A percentile compares a stretch with the other conserved stretches of the same genome.
Evolutionary conservation across 2,797 vertebrate species (phyloP).

Genomic region (Myiotriccus ornatus): DNA sequence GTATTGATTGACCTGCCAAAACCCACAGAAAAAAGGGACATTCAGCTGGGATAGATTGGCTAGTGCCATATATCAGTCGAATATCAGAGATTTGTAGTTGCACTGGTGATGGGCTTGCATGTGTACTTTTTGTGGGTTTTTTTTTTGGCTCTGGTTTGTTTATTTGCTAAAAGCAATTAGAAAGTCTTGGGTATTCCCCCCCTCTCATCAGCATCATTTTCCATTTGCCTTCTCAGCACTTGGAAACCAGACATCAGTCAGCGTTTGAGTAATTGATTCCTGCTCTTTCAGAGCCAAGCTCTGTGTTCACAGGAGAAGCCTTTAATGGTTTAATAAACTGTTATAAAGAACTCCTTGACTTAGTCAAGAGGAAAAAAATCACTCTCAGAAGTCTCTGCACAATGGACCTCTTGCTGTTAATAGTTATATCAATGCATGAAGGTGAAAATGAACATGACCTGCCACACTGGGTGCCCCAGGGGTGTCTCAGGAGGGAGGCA

Average conservation of each 20-base stretch:
- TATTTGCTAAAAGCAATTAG: constrained; percentile 63
- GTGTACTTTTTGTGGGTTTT: not conserved
- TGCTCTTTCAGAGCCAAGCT: constrained; percentile 62
- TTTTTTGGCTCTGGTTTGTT: not conserved
- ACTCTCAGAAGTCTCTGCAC: constrained; percentile 53
- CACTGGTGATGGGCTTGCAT: not conserved
- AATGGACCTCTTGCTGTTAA: constrained; percentile 39
- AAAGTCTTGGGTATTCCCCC: constrained; percentile 37
- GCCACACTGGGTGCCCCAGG: not conserved
- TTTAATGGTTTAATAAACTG: constrained; percentile 77
- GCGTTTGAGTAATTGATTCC: constrained; percentile 67
- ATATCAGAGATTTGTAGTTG: not conserved
- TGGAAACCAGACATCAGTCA: constrained; percentile 57
- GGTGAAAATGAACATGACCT: not conserved
- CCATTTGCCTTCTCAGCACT: constrained; percentile 32
- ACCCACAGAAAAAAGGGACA: not conserved
- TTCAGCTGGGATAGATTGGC: not conserved
- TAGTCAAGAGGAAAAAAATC: constrained; percentile 60
- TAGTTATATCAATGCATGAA: constrained; percentile 2
- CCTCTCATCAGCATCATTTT: constrained; percentile 24
- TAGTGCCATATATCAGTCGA: not conserved
- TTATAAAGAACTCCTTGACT: constrained; percentile 69
- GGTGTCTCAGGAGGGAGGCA: not conserved
- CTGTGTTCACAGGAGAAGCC: constrained; percentile 64
- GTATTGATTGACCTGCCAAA: constrained; percentile 17